Percentiles rank a stretch among this genome's conserved stretches.
These are phyloP conservation scores for Cavia aperea DNA, from an alignment of 2,113 vertebrate genomes.

Conservation along the genomic window DNA sequence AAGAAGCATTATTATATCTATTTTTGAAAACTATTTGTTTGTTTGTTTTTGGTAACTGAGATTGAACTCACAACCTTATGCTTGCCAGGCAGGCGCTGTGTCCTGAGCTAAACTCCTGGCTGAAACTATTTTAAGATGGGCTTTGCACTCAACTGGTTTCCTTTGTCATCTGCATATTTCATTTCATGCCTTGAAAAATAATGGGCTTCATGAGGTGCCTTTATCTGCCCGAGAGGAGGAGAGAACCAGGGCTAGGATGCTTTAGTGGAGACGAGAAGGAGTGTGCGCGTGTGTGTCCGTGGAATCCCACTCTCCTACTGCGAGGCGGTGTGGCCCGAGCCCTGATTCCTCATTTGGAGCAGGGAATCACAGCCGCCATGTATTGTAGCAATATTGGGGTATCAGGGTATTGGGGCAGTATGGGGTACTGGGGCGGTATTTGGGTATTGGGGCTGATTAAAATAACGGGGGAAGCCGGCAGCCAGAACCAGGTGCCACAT, in stretches of 20 bases:
- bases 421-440: too few relatives aligned
- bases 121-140: background rate
- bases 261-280: rapidly evolving
- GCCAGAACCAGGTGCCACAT: rapidly evolving
- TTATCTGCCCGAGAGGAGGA: background rate
- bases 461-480: rapidly evolving
- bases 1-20: background rate
- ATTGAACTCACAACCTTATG: too few relatives aligned
- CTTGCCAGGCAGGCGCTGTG: too few relatives aligned
- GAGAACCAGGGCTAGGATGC: rapidly evolving
- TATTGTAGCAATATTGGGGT: too few relatives aligned
- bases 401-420: too few relatives aligned
- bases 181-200: background rate
- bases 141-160: background rate
- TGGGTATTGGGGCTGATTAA: too few relatives aligned
- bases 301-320: background rate
- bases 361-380: rapidly evolving
- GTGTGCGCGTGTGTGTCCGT: rapidly evolving
- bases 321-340: rapidly evolving
- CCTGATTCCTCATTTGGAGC: background rate
- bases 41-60: too few relatives aligned
- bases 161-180: background rate
- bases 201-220: background rate
- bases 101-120: too few relatives aligned
- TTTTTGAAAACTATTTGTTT: background rate